Percentiles rank a stretch among this genome's conserved stretches.
phyloP scores from a whole-genome alignment of 2,888 invertebrate genomes.

The Drosophila algonquin region DNA sequence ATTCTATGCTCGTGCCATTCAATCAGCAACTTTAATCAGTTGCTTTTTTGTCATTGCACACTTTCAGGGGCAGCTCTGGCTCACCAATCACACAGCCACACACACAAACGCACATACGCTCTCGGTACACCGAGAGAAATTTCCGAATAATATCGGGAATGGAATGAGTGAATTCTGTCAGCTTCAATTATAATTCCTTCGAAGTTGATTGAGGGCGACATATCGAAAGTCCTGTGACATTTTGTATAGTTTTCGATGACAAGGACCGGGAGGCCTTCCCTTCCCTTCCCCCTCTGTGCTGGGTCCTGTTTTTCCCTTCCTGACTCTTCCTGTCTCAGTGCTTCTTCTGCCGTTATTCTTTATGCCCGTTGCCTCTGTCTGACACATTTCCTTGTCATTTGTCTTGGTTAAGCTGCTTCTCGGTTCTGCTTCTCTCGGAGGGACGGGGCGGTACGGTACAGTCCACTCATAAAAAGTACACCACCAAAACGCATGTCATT shows the following conservation, averaged over 20 bases:
- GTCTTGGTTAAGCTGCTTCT: slow-evolving; percentile 52
- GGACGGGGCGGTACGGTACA: background rate
- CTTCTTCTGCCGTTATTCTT: background rate
- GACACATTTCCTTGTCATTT: slow-evolving; percentile 67
- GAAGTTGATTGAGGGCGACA: no score
- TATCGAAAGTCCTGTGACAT: no score
- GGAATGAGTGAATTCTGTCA: no score
- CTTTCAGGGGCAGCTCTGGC: slow-evolving; percentile 10
- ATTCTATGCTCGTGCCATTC: slow-evolving; percentile 43
- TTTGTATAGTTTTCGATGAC: no score
- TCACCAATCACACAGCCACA: no score
- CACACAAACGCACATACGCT: background rate
- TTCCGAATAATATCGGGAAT: no score
- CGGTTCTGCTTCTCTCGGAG: background rate
- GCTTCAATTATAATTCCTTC: no score
- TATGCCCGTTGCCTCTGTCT: slow-evolving; percentile 28
- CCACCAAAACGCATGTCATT: slow-evolving; percentile 70
- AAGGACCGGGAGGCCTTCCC: no score
- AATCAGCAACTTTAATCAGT: slow-evolving; percentile 62
- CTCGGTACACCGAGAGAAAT: background rate
- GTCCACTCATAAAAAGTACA: slow-evolving; percentile 17
- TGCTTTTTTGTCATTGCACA: slow-evolving; percentile 41
- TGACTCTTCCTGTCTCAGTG: background rate
- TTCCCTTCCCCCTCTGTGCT: no score
- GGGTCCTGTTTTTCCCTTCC: background rate